These are phyloP conservation scores for Calliopum simillimum DNA, from an alignment of 2,888 invertebrate species.

Conservation along the genomic window DNA sequence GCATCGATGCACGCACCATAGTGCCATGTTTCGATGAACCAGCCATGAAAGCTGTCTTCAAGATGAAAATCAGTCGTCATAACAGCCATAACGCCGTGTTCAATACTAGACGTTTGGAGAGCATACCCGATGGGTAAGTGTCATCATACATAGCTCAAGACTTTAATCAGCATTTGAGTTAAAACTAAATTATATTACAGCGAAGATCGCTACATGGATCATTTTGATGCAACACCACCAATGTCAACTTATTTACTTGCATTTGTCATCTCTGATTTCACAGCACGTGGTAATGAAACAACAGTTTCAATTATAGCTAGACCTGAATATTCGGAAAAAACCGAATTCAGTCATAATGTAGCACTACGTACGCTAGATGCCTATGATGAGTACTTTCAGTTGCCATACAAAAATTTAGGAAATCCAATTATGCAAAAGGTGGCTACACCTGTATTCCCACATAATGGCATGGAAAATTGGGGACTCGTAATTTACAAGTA, in stretches of 20 bases:
- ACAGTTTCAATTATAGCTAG: constrained; percentile 74
- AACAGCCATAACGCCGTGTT: constrained; percentile 57
- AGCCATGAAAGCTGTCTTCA: constrained; percentile 74
- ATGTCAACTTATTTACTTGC: constrained; percentile 90
- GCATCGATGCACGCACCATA: constrained; percentile 73
- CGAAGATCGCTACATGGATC: constrained; percentile 51
- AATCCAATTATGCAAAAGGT: constrained; percentile 81
- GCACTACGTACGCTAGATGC: constrained; percentile 45
- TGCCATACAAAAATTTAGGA: constrained; percentile 70
- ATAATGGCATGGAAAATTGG: constrained; percentile 92
- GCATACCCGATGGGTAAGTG: constrained; percentile 49
- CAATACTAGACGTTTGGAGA: constrained; percentile 51
- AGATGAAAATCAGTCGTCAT: constrained; percentile 72
- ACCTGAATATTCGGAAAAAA: constrained; percentile 75
- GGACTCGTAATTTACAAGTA: constrained; percentile 85
- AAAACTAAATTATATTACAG: constrained; percentile 39
- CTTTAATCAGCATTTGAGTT: not conserved
- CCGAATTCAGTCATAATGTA: constrained; percentile 71
- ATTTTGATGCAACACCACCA: constrained; percentile 65
- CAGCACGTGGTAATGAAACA: constrained; percentile 47
- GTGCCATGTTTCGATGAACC: constrained; percentile 86
- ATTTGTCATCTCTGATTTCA: constrained; percentile 75
- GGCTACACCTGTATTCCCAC: constrained; percentile 81
- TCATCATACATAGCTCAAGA: not conserved
- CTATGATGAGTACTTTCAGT: constrained; percentile 76